Evolutionary conservation across 2,797 vertebrate genomes (phyloP).

Genomic region (Rhadinocentrus ornatus): DNA sequence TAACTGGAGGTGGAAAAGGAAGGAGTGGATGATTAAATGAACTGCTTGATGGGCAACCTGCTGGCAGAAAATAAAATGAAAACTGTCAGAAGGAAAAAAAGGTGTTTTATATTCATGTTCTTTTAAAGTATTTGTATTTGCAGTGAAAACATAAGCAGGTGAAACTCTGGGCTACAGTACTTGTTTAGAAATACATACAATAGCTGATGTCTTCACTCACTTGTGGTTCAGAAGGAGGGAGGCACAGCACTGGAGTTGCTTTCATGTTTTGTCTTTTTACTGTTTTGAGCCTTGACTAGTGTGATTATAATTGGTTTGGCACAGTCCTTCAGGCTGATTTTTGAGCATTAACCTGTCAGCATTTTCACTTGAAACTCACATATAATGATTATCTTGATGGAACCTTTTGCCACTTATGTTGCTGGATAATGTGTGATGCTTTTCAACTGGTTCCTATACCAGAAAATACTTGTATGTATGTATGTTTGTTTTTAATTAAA

Average conservation of each 20-base stretch:
- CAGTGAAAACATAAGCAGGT: slow-evolving; percentile 26
- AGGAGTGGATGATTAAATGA: slow-evolving; percentile 37
- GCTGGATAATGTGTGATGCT: background rate
- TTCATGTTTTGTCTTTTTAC: background rate
- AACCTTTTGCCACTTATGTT: background rate
- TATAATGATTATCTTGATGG: slow-evolving; percentile 2
- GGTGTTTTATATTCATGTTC: slow-evolving; percentile 1
- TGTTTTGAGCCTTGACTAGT: background rate
- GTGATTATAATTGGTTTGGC: slow-evolving; percentile 3
- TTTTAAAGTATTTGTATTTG: slow-evolving; percentile 44
- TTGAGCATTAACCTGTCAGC: slow-evolving; percentile 1
- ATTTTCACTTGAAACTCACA: slow-evolving; percentile 6
- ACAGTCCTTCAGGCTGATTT: background rate
- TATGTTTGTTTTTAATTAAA: slow-evolving; percentile 3
- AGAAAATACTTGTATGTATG: background rate
- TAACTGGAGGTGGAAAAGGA: slow-evolving; percentile 12
- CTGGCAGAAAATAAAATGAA: slow-evolving; percentile 41
- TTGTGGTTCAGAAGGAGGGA: background rate
- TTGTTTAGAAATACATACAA: slow-evolving; percentile 7
- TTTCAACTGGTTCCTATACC: background rate
- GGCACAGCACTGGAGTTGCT: background rate
- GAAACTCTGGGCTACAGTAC: slow-evolving; percentile 12
- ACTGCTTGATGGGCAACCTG: slow-evolving; percentile 26
- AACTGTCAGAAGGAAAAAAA: slow-evolving; percentile 25
- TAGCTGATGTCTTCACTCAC: background rate